A percentile compares a stretch with the other conserved stretches of the same genome.
Conservation (phyloP, 2,113 vertebrate genomes). For the Aphelocoma coerulescens region DNA sequence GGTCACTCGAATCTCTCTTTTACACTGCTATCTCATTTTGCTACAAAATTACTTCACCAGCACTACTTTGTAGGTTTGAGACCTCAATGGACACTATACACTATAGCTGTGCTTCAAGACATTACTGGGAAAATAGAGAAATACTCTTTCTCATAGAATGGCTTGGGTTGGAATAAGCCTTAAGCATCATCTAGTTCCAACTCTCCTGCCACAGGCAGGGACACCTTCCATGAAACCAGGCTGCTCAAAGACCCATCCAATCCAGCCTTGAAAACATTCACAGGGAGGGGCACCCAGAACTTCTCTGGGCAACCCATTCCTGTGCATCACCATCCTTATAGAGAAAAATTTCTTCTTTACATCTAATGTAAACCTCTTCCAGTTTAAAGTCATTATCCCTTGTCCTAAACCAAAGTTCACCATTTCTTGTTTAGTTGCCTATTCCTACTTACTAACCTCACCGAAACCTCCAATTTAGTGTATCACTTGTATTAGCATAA, state of each 20-base stretch:
- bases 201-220: not conserved
- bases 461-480: not conserved
- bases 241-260: not conserved
- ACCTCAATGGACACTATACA: not conserved
- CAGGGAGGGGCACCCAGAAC: not conserved
- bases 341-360: not conserved
- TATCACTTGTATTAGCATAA: not conserved
- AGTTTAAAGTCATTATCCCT: not conserved
- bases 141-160: not conserved
- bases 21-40: not conserved
- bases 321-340: not conserved
- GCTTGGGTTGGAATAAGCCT: not conserved
- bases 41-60: not conserved
- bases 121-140: not conserved
- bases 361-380: not conserved
- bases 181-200: not conserved
- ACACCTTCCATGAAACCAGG: not conserved
- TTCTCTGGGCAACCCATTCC: not conserved
- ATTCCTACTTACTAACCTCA: not conserved
- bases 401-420: not conserved
- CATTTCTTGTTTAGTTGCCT: not conserved
- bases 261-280: not conserved
- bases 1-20: not conserved
- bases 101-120: not conserved
- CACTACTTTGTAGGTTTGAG: not conserved